Base-by-base conservation (phyloP, 2,113 vertebrate genomes). In the Sardina pilchardus region DNA sequence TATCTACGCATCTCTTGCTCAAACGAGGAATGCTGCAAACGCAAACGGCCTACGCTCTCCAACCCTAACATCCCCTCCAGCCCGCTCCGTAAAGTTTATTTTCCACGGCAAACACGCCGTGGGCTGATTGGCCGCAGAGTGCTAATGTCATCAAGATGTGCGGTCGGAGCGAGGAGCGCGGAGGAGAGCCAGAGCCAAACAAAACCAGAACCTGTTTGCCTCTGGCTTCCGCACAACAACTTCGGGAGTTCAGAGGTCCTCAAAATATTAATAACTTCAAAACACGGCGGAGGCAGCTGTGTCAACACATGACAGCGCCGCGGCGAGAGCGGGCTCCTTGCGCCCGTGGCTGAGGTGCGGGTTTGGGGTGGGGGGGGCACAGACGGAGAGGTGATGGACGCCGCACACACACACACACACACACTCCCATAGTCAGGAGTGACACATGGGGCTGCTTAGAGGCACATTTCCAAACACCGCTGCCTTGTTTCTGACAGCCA, bases 391-490 rank as follows among this genome's bases (percentile, higher is more conserved):
- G 63, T 26, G 63, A 7, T 67, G 63, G 59, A 8, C n/a, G 9
- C n/a, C n/a, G n/a, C n/a, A n/a, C n/a, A n/a, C n/a, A n/a, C n/a
- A n/a, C n/a, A n/a, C n/a, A n/a, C n/a, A n/a, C n/a, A n/a, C 67
- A 75, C 67, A 10, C 67, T 16, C 93, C 92, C 89, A 90, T 91
- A 93, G 91, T 92, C 91, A 89, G 88, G 86, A 45, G 86, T 63
- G 88, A 93, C 93, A 94, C 89, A 93, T 94, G 93, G 89, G 87
- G 90, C 85, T 88, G 87, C 89, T 94, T 92, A 94, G n/a, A 91
- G 84, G 83, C 80, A 88, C 89, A 86, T 92, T 93, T 91, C 83
- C 85, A 92, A 90, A 88, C 90, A 91, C 87, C 45, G 47, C n/a
- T 43, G 80, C 53, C 86, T 81, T 43, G 47, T 47, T 14, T 50